These are phyloP conservation scores for Lydus trimaculatus DNA, from an alignment of 2,888 invertebrate species.

Conservation along the genomic window DNA sequence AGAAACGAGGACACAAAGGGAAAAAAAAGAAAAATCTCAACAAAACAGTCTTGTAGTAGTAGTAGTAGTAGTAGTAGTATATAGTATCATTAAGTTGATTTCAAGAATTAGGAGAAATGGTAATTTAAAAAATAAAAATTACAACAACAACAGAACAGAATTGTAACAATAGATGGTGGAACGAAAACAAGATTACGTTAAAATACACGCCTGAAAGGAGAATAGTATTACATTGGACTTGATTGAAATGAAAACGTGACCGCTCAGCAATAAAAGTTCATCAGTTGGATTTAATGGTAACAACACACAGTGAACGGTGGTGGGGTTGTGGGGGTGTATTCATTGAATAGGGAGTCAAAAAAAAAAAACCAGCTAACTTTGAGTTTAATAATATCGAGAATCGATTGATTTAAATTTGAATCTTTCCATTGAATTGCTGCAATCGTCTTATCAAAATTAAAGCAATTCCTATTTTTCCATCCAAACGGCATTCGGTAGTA, in stretches of 20 bases:
- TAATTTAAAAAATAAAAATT: slow-evolving; percentile 43
- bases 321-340: too few species aligned
- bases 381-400: not conserved
- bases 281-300: slow-evolving; percentile 25
- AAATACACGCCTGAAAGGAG: slow-evolving; percentile 29
- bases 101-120: slow-evolving; percentile 25
- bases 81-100: slow-evolving; percentile 1
- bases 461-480: not conserved
- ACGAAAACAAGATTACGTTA: slow-evolving; percentile 37
- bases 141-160: slow-evolving; percentile 38
- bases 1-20: not conserved
- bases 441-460: not conserved
- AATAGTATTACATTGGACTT: slow-evolving; percentile 35
- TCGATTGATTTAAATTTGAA: not conserved
- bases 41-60: not conserved
- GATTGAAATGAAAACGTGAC: slow-evolving; percentile 40
- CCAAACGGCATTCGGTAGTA: too few species aligned
- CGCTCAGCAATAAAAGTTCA: slow-evolving; percentile 28
- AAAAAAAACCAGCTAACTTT: too few species aligned
- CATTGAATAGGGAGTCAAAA: slow-evolving; percentile 15
- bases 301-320: too few species aligned
- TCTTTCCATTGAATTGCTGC: not conserved
- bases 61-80: too few species aligned
- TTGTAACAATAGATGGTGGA: not conserved
- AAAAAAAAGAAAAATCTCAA: not conserved